Evolutionary conservation across 1,140 invertebrate species (phyloP), one percentile per base, ranked within the genome.

Genomic region (Ostrea edulis): DNA sequence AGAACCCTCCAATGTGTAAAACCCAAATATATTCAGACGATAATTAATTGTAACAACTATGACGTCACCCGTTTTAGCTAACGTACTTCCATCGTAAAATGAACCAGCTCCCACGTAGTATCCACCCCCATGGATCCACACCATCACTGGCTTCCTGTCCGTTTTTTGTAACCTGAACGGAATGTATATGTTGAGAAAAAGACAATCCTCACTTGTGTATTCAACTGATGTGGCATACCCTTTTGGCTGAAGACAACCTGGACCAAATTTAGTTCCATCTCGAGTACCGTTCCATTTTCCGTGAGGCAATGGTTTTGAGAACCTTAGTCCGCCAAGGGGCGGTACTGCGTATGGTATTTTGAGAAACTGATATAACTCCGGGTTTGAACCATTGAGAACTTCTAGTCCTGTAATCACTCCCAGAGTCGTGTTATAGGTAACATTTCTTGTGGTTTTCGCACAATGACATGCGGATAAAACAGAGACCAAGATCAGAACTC

Each of bases 71-170:
- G 90, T 86, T n/a, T 97, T 97, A 0, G 97, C 97, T 35, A 99
- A 95, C 88, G 95, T 71, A 20, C 89, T 95, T 88, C 97, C 97
- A 95, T 99, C 98, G 94, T 99, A 99, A 8, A 98, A 96, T 93
- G 98, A 98, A 51, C 97, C 97, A 20, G 97, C 97, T 29, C 98
- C 98, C 29, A 77, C n/a, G 93, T 98, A 98, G 95, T 99, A 99
- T 8, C 98, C 98, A 81, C 98, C 98, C 53, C 98, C 98, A 94
- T 98, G 99, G 88, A 99, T 97, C 98, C 98, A 99, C 35, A 99
- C 96, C 97, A 99, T 97, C 22, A 99, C 98, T 25, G 98, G 97
- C 81, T 88, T 35, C 89, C 85, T 53, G 2, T 77, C 65, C 12
- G 54, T 44, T 8, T 9, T 71, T 8, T 25, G 92, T 97, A 84